phyloP scores from a whole-genome alignment of 2,113 vertebrate genomes.

The Oncorhynchus keta region DNA sequence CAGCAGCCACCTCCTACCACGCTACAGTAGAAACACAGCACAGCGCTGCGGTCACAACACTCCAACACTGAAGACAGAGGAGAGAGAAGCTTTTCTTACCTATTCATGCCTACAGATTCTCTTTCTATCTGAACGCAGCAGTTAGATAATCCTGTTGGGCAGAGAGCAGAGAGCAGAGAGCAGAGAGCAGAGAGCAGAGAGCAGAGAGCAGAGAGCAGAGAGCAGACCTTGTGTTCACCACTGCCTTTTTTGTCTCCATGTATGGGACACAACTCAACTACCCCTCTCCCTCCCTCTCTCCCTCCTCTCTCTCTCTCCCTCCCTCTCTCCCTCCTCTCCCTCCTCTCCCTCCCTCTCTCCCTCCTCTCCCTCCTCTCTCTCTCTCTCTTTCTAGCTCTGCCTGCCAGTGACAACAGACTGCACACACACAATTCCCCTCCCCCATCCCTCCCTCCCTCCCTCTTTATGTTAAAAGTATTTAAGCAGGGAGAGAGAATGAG shows the following conservation, averaged over 20 bases:
- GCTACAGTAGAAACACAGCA: constrained; percentile 34
- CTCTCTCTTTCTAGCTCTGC: constrained; percentile 35
- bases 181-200: constrained; percentile 38
- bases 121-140: constrained; percentile 57
- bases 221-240: constrained; percentile 54
- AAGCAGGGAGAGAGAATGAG: constrained; percentile 52
- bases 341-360: constrained; percentile 13
- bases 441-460: constrained; percentile 54
- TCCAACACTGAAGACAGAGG: constrained; percentile 30
- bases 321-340: constrained; percentile 22
- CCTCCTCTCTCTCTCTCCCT: constrained; percentile 23
- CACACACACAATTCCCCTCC: constrained; percentile 70
- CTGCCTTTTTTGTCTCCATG: constrained; percentile 69
- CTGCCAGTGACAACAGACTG: constrained; percentile 73
- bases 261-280: constrained; percentile 56
- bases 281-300: constrained; percentile 15
- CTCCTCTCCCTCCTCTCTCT: constrained; percentile 21
- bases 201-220: constrained; percentile 53
- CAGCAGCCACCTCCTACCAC: constrained; percentile 17
- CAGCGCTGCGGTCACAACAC: constrained; percentile 5
- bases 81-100: constrained; percentile 58
- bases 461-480: constrained; percentile 80
- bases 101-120: constrained; percentile 66
- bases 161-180: constrained; percentile 41
- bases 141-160: constrained; percentile 71